These are phyloP conservation scores for Apus apus DNA, from an alignment of 2,113 vertebrate genomes.

Conservation along the genomic window DNA sequence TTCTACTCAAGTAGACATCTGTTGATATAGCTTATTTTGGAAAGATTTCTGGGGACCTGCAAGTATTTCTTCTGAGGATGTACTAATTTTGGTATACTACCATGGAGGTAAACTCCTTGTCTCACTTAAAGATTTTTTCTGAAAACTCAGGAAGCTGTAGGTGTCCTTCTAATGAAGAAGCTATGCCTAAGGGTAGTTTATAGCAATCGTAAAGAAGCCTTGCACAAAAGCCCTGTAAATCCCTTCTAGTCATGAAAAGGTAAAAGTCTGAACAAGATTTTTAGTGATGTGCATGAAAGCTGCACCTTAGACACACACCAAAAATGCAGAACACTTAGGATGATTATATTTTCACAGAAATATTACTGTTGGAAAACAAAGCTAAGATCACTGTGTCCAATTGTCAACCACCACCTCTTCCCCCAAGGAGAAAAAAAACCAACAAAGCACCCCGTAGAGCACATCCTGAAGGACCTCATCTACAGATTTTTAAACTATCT, in stretches of 20 bases:
- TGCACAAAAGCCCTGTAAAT: not conserved
- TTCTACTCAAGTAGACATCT: not conserved
- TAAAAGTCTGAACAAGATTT: not conserved
- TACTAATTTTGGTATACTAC: not conserved
- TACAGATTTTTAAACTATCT: no score
- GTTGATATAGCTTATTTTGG: not conserved
- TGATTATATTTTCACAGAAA: not conserved
- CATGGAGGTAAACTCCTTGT: not conserved
- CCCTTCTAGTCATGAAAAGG: not conserved
- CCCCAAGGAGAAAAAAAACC: no score
- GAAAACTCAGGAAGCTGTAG: not conserved
- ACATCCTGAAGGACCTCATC: no score
- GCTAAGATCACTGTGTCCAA: no score
- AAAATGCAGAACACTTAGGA: not conserved
- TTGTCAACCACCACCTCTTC: no score
- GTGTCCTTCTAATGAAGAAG: not conserved
- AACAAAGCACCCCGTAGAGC: no score
- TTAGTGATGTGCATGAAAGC: not conserved
- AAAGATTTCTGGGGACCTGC: not conserved
- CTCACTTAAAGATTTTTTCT: not conserved
- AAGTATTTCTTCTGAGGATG: not conserved
- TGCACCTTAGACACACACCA: not conserved
- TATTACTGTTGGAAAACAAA: no score
- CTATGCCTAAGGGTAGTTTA: not conserved
- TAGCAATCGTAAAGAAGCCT: not conserved